Base-by-base conservation (phyloP, 1,140 invertebrate species). In the Ceratina calcarata region DNA sequence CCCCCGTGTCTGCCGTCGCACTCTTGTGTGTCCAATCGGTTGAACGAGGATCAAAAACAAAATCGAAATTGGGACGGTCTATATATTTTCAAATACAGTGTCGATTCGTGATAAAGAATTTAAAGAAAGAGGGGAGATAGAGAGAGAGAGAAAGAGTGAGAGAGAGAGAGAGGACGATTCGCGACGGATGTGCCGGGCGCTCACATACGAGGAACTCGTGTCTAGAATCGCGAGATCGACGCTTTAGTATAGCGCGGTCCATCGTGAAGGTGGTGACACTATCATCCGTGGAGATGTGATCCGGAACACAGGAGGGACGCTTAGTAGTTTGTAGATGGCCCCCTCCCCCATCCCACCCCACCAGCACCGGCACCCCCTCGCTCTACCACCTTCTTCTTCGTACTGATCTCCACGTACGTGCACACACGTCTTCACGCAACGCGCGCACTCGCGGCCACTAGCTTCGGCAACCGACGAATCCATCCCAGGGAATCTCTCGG, bases 251-350 rank as follows among this genome's bases (percentile, higher is more conserved):
- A 45, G 37, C 37, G 37, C 85, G 89, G 86, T 88, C 80, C 70
- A 85, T 32, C 81, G 80, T 80, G 86, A 87, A 82, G 86, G 70
- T 67, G 87, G 88, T 88, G 91, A 91, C 80, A 86, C 60, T 85
- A 85, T 76, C 73, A 91, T 83, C 85, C 87, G 81, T 88, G 89
- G 91, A 92, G 88, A 93, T 93, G 92, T 92, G 91, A 93, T 87
- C 91, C 89, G 87, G 86, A 89, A 89, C 82, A 87, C 78, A 86
- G 70, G 71, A 86, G 83, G 78, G 81, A 89, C 87, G 71, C 86
- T 88, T 82, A 89, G 92, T 93, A 93, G 92, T 93, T 93, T 93
- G 92, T 93, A 93, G 92, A 91, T 87, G 83, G 80, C 85, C 87
- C 86, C 83, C 70, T 72, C 82, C 80, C 84, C 57, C 69, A 55